Evolutionary conservation across 1,140 invertebrate species (phyloP), one percentile per base, ranked within the genome.

Genomic region (Globodera rostochiensis): DNA sequence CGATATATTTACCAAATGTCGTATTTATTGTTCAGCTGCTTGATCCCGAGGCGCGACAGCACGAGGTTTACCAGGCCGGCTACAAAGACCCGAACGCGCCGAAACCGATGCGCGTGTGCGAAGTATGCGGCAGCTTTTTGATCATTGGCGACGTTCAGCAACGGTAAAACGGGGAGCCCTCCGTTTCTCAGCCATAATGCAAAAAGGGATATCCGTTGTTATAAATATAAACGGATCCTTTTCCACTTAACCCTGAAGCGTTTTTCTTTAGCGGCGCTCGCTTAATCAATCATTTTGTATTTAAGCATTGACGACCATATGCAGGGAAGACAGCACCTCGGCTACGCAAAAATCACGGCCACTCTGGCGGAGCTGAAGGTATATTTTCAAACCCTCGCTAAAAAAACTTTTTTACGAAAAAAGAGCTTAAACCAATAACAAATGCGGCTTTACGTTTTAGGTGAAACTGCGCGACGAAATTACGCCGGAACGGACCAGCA

Each of bases 81-180:
- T 78, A 78, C 70, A 82, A 73, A 79, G 77, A 67, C 70, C 80
- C 80, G 53, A 50, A 53, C 19, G 85, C 74, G 57, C 76, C 85
- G 45, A 84, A 84, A 67, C 90, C 80, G 90, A 98, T 99, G 97
- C 96, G 98, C 91, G 96, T 98, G 4, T 99, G 97, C 91, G 94
- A 96, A 86, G 95, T 98, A 3, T 99, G 97, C 91, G 97, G 97
- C 6, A 96, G 97, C 9, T 98, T 99, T 91, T 92, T 99, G 15
- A 98, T 99, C 87, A 96, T 98, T 36, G 96, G 92, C 7, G 97
- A 98, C 92, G 96, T 96, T 3, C 96, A 98, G 89, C 96, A 97
- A 88, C 92, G 97, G 84, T 78, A 71, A 71, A 64, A 64, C 6
- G 36, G 36, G 36, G 36, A 36, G 36, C 36, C 36, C 36, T 3